Evolutionary conservation across 2,888 invertebrate species (phyloP), one percentile per base, ranked within the genome.

Genomic region (Aquatica leii): DNA sequence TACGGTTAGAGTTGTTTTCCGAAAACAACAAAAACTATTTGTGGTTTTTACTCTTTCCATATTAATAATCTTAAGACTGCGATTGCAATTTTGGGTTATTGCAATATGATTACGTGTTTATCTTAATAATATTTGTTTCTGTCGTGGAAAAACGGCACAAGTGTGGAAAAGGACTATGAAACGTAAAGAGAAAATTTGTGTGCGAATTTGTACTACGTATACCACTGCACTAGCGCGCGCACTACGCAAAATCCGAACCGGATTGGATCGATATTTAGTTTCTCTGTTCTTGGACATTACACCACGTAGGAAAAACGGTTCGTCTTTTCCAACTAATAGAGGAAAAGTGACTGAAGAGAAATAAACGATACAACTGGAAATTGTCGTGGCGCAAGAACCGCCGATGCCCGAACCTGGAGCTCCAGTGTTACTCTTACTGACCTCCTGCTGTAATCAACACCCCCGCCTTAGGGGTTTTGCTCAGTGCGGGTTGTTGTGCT

Each of bases 211-310:
- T 41, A 51, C 65, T 68, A 63, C 64, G 51, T 60, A 63, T 51
- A 68, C 68, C 68, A 65, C 66, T 52, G 69, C 63, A 67, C 61
- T 54, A 67, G 64, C 64, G 63, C 68, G 64, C 66, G 61, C 61
- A 69, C 63, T 70, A 70, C 71, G 71, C 71, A 71, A 70, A 69
- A 70, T 71, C 71, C 58, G 58, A 56, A 62, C 65, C 62, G 65
- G 62, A 60, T 46, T 51, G 62, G 69, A 70, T 71, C 71, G 71
- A 68, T 70, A 62, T 62, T 64, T 65, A 58, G 62, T 62, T 65
- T 69, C 65, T 51, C 54, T 56, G 50, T 52, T 53, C 53, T 60
- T 59, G 51, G 37, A 52, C 57, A 61, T 62, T 62, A 51, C 61
- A 35, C 57, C 40, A 51, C 34, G 21, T 48, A 49, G 58, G 59